phyloP scores from a whole-genome alignment of 2,888 invertebrate species.

The Ennomos erosarius region DNA sequence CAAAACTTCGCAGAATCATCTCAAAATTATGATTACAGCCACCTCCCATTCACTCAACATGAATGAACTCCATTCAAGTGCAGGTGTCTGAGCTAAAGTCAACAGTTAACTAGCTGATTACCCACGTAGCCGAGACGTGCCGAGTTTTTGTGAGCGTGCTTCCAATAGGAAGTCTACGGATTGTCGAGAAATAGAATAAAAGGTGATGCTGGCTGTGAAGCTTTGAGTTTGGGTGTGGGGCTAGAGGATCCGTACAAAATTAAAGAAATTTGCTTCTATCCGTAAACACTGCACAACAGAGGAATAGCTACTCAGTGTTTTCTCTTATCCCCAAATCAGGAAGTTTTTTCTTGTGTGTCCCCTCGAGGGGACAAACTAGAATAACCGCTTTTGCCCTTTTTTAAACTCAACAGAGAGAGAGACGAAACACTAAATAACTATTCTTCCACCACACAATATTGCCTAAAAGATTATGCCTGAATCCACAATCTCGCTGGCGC shows the following conservation, averaged over 20 bases:
- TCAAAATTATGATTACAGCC: conserved; percentile 6
- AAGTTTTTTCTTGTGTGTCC: too few species aligned
- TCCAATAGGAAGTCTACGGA: conserved; percentile 46
- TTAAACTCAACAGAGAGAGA: too few species aligned
- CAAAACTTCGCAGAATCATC: neutral
- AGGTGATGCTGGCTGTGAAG: conserved; percentile 17
- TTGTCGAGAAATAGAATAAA: conserved; percentile 38
- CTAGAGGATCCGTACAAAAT: conserved; percentile 17
- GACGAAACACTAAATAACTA: too few species aligned
- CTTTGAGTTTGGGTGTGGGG: conserved; percentile 1
- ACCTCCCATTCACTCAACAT: conserved; percentile 31
- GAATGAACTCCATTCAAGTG: conserved; percentile 40
- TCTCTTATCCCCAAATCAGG: too few species aligned
- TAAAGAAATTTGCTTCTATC: neutral
- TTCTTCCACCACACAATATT: too few species aligned
- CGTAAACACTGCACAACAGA: too few species aligned
- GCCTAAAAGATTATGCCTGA: too few species aligned
- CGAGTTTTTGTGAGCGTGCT: conserved; percentile 43
- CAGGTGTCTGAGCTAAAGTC: conserved; percentile 52
- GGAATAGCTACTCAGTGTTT: too few species aligned
- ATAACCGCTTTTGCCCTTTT: too few species aligned
- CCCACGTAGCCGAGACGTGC: conserved; percentile 71
- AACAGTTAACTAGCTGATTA: conserved; percentile 75
- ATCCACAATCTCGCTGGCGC: too few species aligned
- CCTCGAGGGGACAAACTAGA: too few species aligned